Base-by-base conservation (phyloP, 2,113 vertebrate species). In the Brevimyrus niger region DNA sequence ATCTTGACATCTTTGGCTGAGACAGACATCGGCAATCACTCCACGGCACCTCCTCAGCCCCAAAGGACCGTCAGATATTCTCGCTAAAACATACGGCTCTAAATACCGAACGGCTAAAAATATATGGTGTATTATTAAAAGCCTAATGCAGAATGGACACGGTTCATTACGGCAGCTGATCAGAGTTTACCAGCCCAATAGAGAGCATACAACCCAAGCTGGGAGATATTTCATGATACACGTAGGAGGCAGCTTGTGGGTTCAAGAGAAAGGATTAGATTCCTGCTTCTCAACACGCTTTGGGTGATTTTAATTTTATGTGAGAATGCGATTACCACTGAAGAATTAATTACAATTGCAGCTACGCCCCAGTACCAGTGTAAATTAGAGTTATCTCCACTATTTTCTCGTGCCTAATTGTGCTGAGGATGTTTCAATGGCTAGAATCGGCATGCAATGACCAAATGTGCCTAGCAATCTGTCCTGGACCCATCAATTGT, bases 11-110 rank as follows among this genome's bases (percentile, higher is more conserved):
- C 61, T 31, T 31, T 31, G 27, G 61, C 27, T 31, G 27, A 69
- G 23, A 44, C 92, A 91, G 91, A 89, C 76, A 88, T 91, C 90
- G 91, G 55, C 91, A 93, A 89, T 93, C 91, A 93, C 92, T 92
- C 0, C 89, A 88, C 53, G 86, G 93, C 89, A 91, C 92, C 92
- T 92, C 89, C 35, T 42, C 31, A 42, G 73, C 35, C 35, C 4
- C 11, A 17, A 15, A 76, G 58, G 58, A 65, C 23, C 58, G 3
- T 65, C n/a, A 27, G n/a, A 76, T 76, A 35, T 13, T 76, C 69
- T 76, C 21, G 10, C 46, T 85, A 85, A 85, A n/a, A 47, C 44
- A 86, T 48, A 48, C 50, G 83, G 9, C 42, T 86, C 46, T 31
- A 27, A 88, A 50, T 88, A 48, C 27, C 1, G 23, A 35, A 31